Evolutionary conservation across 1,140 invertebrate species (phyloP).

Genomic region (Anastatus disparis): DNA sequence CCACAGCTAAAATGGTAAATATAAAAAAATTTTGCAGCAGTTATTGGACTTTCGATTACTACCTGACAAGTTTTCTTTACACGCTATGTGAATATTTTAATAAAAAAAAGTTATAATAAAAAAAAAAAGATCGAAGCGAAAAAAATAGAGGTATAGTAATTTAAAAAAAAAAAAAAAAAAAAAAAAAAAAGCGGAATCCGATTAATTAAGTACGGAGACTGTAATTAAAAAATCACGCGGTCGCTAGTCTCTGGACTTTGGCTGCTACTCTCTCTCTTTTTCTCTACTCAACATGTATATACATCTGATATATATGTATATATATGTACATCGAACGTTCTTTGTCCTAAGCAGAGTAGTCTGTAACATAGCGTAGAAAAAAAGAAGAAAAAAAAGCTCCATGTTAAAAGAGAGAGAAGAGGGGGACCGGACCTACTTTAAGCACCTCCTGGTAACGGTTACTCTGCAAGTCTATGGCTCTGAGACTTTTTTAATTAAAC

Average conservation of each 20-base stretch:
- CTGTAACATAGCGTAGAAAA: too few relatives aligned
- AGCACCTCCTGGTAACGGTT: slow-evolving; percentile 9
- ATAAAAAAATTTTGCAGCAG: slow-evolving; percentile 13
- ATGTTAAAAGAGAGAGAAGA: too few relatives aligned
- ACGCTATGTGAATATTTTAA: slow-evolving; percentile 19
- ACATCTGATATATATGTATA: too few relatives aligned
- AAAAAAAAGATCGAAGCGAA: not conserved
- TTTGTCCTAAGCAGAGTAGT: not conserved
- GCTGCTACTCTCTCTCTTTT: not conserved
- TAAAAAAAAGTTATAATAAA: not conserved
- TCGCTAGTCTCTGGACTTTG: not conserved
- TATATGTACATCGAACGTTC: slow-evolving; percentile 29
- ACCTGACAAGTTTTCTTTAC: slow-evolving; percentile 33
- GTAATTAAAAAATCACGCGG: slow-evolving; percentile 40
- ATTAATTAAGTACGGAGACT: slow-evolving; percentile 39
- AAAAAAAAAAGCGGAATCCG: slow-evolving; percentile 25
- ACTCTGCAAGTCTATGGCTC: slow-evolving; percentile 35
- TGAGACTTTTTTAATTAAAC: slow-evolving; percentile 45
- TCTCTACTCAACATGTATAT: too few relatives aligned
- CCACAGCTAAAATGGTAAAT: not conserved
- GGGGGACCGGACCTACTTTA: slow-evolving; percentile 25
- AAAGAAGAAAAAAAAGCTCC: too few relatives aligned
- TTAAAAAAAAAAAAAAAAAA: too few relatives aligned
- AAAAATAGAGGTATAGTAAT: not conserved
- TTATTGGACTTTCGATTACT: slow-evolving; percentile 38